Evolutionary conservation across 1,140 invertebrate species (phyloP), one percentile per base, ranked within the genome.

Genomic region (Drosophila mayri): DNA sequence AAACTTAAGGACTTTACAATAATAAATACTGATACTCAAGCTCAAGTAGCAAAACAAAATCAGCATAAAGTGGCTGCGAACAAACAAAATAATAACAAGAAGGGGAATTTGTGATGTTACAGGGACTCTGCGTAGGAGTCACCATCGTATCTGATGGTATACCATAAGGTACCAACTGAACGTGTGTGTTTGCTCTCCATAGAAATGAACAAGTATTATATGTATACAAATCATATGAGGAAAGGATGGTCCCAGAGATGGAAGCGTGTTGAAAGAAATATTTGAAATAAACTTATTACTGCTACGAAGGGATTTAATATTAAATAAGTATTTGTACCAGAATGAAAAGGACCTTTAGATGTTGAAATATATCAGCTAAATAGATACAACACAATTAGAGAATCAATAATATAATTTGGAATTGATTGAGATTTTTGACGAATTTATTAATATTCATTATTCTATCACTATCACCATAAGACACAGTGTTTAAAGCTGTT

Each of bases 51-150:
- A 73, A 81, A 78, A 84, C 78, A 60, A 78, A 88, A 90, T 88
- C 84, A 67, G 84, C 84, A 88, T 88, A 84, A 88, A 88, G 84
- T 88, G 84, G 84, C 80, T 90, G 85, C 50, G 62, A 81, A 84
- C 85, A 81, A 79, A 73, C 57, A 79, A 78, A 35, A 40, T 54
- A 77, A 44, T 55, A 77, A 67, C 32, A 86, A 86, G 16, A 59
- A 67, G 30, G 25, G 18, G 57, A 57, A 57, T 32, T 47, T 35
- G 46, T 73, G 70, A 70, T 49, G 49, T 40, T 38, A 12, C 41
- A 71, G 62, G 52, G 60, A 28, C 18, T n/a, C 18, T 38, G 25
- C 4, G 43, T 22, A 58, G 50, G 41, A 57, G 47, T 35, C 32
- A 28, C 35, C 16, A 41, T 65, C 16, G 14, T 32, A 65, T 64